Conservation (phyloP, 2,113 vertebrate species). For the Forbesichthys agassizii region DNA sequence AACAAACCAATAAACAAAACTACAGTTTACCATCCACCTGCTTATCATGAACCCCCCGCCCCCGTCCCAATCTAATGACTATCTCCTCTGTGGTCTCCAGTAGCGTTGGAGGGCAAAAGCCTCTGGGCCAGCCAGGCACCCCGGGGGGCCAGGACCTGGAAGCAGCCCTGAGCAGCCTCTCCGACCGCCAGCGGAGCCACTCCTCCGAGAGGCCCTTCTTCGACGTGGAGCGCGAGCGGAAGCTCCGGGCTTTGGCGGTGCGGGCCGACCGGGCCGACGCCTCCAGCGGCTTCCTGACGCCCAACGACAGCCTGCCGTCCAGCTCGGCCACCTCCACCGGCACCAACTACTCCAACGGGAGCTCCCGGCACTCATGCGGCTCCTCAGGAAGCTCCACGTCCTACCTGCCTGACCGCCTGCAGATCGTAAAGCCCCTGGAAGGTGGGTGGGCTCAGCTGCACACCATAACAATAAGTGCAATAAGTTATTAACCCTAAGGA, state of each 20-base stretch:
- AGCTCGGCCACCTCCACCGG: slow-evolving; percentile 76
- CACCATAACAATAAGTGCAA: no score
- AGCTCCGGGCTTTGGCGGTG: slow-evolving; percentile 68
- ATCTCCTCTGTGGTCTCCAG: not conserved
- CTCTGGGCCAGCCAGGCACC: slow-evolving; percentile 73
- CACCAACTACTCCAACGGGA: slow-evolving; percentile 79
- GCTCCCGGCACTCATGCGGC: slow-evolving; percentile 71
- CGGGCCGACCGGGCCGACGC: slow-evolving; percentile 64
- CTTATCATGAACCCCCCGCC: not conserved
- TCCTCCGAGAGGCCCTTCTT: slow-evolving; percentile 78
- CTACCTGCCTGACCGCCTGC: slow-evolving; percentile 84
- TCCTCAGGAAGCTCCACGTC: slow-evolving; percentile 80
- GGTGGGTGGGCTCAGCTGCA: slow-evolving; percentile 62
- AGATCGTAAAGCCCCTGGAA: slow-evolving; percentile 89
- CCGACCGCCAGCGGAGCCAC: slow-evolving; percentile 78
- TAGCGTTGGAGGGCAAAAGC: slow-evolving; percentile 60
- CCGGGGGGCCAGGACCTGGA: slow-evolving; percentile 83
- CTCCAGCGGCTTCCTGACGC: slow-evolving; percentile 83
- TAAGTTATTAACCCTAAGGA: no score
- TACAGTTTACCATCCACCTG: not conserved
- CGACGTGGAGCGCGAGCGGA: slow-evolving; percentile 79
- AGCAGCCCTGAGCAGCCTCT: slow-evolving; percentile 79
- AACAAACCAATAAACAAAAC: not conserved
- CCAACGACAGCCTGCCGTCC: slow-evolving; percentile 79
- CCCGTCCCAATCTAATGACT: no score